These are phyloP conservation scores for Seladonia tumulorum DNA, from an alignment of 2,888 invertebrate genomes.

Conservation along the genomic window DNA sequence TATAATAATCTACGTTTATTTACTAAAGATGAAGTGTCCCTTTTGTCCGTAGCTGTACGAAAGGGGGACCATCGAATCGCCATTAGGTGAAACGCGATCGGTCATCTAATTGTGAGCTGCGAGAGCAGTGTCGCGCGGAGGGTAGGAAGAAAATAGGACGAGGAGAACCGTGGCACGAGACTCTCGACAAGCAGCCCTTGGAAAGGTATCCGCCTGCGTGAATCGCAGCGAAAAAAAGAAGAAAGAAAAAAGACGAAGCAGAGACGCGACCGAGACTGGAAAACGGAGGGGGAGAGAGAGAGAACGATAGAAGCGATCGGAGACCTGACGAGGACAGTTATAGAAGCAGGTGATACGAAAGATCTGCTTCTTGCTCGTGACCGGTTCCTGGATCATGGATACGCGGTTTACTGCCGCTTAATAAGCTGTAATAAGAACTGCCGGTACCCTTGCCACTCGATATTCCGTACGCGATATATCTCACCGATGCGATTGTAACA, in stretches of 20 bases:
- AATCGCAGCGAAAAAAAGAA: conserved; percentile 15
- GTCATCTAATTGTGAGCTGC: not conserved
- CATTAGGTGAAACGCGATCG: not conserved
- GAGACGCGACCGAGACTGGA: conserved; percentile 29
- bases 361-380: conserved; percentile 69
- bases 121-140: not conserved
- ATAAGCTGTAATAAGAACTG: conserved; percentile 78
- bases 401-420: conserved; percentile 77
- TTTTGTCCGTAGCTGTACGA: not conserved
- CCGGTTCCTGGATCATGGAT: conserved; percentile 76
- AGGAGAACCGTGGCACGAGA: conserved; percentile 11
- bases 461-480: conserved; percentile 69
- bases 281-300: conserved; percentile 7
- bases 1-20: no score
- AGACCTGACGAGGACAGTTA: conserved; percentile 30
- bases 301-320: not conserved
- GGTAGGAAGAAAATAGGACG: conserved; percentile 13
- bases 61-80: not conserved
- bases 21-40: no score
- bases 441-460: conserved; percentile 59
- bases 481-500: conserved; percentile 58
- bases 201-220: conserved; percentile 31
- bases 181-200: conserved; percentile 20
- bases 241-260: not conserved
- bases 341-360: conserved; percentile 77